Percentiles rank a stretch among this genome's conserved stretches.
phyloP scores from a whole-genome alignment of 2,888 invertebrate genomes.

The Pasiphila rectangulata region DNA sequence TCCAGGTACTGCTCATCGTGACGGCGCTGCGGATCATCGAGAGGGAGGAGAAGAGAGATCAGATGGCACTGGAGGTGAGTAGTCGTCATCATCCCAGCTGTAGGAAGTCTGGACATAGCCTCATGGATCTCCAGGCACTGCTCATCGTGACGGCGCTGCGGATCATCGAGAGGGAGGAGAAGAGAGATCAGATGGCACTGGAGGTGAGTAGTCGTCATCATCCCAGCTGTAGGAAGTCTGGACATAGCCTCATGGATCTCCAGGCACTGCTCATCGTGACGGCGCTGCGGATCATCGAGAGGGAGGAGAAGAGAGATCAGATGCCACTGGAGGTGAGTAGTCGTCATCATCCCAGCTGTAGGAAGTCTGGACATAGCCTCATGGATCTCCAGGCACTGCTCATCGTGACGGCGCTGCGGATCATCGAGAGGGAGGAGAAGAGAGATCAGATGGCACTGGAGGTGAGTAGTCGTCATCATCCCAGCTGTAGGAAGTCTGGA shows the following conservation, averaged over 20 bases:
- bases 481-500: too few species aligned
- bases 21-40: conserved; percentile 98
- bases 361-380: too few species aligned
- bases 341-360: neutral
- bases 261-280: conserved; percentile 94
- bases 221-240: too few species aligned
- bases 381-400: neutral
- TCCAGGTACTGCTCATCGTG: conserved; percentile 89
- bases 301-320: conserved; percentile 97
- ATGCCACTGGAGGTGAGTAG: conserved; percentile 85
- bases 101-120: too few species aligned
- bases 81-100: neutral
- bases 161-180: conserved; percentile 98
- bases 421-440: too few species aligned
- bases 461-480: too few species aligned
- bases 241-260: neutral
- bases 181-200: conserved; percentile 92
- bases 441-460: too few species aligned
- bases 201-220: conserved; percentile 61
- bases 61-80: conserved; percentile 86
- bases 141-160: conserved; percentile 97
- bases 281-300: conserved; percentile 95
- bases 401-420: too few species aligned
- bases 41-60: conserved; percentile 97
- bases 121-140: neutral